These are phyloP conservation scores for Anser brachyrhynchus DNA, from an alignment of 2,113 vertebrate species.

Conservation along the genomic window DNA sequence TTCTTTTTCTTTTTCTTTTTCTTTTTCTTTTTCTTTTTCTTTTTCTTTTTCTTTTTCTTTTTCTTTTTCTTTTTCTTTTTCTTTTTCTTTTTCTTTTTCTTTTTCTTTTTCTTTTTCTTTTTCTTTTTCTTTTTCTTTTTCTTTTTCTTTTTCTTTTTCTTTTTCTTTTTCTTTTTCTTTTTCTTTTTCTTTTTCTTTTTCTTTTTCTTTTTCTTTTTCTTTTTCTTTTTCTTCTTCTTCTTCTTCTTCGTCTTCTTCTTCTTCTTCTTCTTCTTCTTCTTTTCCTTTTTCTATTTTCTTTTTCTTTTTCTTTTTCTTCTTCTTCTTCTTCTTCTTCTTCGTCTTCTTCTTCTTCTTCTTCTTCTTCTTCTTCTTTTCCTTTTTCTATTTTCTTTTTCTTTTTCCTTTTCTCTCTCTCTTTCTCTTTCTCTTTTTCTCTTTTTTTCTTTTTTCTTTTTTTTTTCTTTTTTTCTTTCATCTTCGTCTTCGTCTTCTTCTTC, in stretches of 20 bases:
- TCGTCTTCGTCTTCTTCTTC: too few species aligned
- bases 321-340: too few species aligned
- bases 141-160: background rate
- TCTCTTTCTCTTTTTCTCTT: too few species aligned
- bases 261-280: background rate
- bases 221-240: background rate
- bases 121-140: background rate
- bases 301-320: background rate
- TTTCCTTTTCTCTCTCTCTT: too few species aligned
- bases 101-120: background rate
- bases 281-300: background rate
- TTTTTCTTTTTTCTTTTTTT: too few species aligned
- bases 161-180: background rate
- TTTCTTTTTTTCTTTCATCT: too few species aligned
- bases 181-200: background rate
- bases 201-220: background rate
- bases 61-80: background rate
- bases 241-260: background rate
- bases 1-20: background rate
- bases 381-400: too few species aligned
- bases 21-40: background rate
- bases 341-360: background rate
- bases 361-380: background rate
- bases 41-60: background rate
- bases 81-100: background rate